Base-by-base conservation (phyloP, 1,140 invertebrate genomes). In the Colletes gigas region DNA sequence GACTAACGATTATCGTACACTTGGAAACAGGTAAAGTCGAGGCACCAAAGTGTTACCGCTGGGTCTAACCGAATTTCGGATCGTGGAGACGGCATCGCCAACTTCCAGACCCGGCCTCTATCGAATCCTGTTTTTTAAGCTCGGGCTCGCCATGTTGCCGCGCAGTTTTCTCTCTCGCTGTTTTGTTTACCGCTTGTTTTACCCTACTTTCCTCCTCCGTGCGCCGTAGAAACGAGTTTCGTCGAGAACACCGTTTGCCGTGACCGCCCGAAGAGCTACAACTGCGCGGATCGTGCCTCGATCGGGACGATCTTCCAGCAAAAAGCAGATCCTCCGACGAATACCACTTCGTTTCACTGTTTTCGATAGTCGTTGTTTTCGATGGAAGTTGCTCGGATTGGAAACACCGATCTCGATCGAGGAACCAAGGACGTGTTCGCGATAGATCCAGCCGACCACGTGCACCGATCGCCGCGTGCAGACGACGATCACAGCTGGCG, bases 401-500 rank as follows among this genome's bases (percentile, higher is more conserved):
- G 30, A 30, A 30, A 30, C 30, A 30, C 30, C 44, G 41, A 15
- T 65, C 15, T 17, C 15, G 17, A 19, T 17, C 30, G 63, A 47
- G 44, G 39, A 65, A 7, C 7, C 30, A 30, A 30, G 30, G 2
- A 30, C 30, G 30, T 30, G 30, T 1, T 2, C 30, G 21, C n/a
- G 57, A 30, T 14, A 12, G 50, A 66, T 57, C 50, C 12, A 76
- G 60, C 47, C 6, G 73, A 81, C 85, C 85, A 87, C 71, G 85
- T 87, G 85, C 14, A 74, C 39, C 50, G 73, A 76, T 81, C 74
- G 52, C 52, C 60, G 66, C 57, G 60, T 69, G 78, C 74, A 81
- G 59, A 78, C 78, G 80, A 81, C 82, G 82, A 76, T 76, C 83
- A 87, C 85, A 87, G 85, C 85, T 86, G 86, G 82, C 73, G 21